A percentile compares a stretch with the other conserved stretches of the same genome.
Conservation (phyloP, 1,140 invertebrate genomes). For the Mycetomoellerius zeteki region DNA sequence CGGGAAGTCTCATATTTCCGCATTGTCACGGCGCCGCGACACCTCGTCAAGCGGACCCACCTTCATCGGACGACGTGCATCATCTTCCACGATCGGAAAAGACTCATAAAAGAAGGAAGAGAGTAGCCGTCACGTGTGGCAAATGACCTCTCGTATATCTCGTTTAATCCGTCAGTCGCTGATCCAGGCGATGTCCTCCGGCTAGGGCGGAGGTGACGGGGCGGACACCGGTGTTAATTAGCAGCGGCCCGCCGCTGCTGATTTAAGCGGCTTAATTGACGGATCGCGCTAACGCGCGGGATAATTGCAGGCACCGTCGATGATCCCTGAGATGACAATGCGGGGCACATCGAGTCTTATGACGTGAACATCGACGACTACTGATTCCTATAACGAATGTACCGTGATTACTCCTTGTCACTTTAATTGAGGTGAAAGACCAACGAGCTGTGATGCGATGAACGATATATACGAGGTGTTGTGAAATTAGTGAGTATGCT, state of each 20-base stretch:
- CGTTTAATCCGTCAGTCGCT: not conserved
- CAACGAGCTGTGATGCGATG: not conserved
- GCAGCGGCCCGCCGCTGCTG: not conserved
- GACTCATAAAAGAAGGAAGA: not conserved
- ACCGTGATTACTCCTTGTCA: constrained; percentile 26
- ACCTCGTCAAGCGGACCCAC: constrained; percentile 28
- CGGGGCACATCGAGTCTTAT: not conserved
- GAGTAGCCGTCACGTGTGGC: not conserved
- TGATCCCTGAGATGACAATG: constrained; percentile 12
- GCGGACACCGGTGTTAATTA: constrained; percentile 39
- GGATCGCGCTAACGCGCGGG: constrained; percentile 35
- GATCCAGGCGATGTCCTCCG: not conserved
- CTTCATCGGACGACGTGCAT: not conserved
- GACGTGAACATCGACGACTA: not conserved
- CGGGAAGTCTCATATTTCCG: constrained; percentile 71
- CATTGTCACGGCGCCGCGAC: constrained; percentile 48
- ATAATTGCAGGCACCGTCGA: constrained; percentile 39
- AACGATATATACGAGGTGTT: constrained; percentile 8
- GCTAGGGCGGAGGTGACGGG: no score
- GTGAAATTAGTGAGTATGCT: not conserved
- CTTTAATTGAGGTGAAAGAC: constrained; percentile 3
- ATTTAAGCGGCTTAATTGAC: constrained; percentile 58
- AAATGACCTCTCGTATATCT: not conserved
- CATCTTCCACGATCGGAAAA: not conserved
- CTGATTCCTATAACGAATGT: constrained; percentile 16